Base-by-base conservation (phyloP, 2,797 vertebrate genomes). In the Notamacropus eugenii region DNA sequence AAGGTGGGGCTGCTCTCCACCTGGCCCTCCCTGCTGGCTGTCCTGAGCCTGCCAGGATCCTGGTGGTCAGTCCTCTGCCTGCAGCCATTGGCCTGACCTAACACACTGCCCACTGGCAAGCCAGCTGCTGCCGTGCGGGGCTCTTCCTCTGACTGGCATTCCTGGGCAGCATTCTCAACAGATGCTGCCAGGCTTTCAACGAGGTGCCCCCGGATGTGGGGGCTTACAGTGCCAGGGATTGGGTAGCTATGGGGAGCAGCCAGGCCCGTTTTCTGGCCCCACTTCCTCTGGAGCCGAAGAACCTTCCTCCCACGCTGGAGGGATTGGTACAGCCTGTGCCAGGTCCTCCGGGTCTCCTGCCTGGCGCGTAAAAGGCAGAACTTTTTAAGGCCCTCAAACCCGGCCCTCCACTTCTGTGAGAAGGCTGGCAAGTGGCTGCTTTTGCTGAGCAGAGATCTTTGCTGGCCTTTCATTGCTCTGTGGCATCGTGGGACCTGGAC, bases 401-500 rank as follows among this genome's bases (percentile, higher is more conserved):
- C 98, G 95, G 96, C 91, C 46, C 97, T 98, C 98, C 99, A 99
- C 98, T 98, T 98, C 97, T 97, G 97, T 97, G 97, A 98, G 95
- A 92, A 98, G 91, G 97, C 93, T 94, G 98, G 94, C 92, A 98
- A 97, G 74, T 74, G 97, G 97, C 98, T 98, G 98, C 98, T 98
- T 97, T 97, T 98, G 97, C 97, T 97, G 95, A 98, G 98, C 93
- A 98, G 96, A 97, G 87, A 95, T 98, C 98, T 98, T 97, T 98
- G 98, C 97, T 40, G 97, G 95, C 92, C 98, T 99, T 98, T 98
- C 99, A 99, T 99, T 98, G 98, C 99, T 98, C 98, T 98, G 98
- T 98, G 98, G 97, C 99, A 99, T 99, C 98, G 98, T 98, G 98
- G 98, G 98, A 98, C 98, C 98, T 97, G 95, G 95, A 98, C 97